These are phyloP conservation scores for Cosmopolites sordidus DNA, from an alignment of 2,888 invertebrate genomes.

Conservation along the genomic window DNA sequence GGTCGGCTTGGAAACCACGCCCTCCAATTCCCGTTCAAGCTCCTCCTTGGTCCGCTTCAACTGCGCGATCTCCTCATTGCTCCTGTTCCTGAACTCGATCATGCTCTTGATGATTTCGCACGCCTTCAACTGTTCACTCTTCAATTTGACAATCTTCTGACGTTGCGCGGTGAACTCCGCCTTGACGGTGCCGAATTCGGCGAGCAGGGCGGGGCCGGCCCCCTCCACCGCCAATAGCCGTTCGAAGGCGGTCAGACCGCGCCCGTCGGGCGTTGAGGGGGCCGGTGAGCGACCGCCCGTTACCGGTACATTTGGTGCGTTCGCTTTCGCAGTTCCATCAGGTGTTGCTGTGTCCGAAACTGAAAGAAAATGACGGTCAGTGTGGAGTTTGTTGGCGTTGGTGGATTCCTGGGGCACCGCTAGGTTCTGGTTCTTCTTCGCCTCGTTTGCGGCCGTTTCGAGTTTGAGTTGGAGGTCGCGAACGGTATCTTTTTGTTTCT, in stretches of 20 bases:
- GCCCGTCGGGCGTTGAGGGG: slow-evolving; percentile 25
- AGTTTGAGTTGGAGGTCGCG: slow-evolving; percentile 41
- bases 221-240: slow-evolving; percentile 14
- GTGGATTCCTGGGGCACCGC: slow-evolving; percentile 35
- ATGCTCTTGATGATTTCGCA: slow-evolving; percentile 47
- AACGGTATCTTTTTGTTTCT: slow-evolving; percentile 37
- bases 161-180: slow-evolving; percentile 32
- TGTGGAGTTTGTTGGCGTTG: slow-evolving; percentile 20
- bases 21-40: slow-evolving; percentile 30
- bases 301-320: slow-evolving; percentile 37
- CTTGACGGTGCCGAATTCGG: slow-evolving; percentile 28
- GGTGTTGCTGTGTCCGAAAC: slow-evolving; percentile 44
- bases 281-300: slow-evolving; percentile 7
- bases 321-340: slow-evolving; percentile 41
- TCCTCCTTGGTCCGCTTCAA: slow-evolving; percentile 36
- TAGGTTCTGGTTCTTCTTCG: slow-evolving; percentile 42
- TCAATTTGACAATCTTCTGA: slow-evolving; percentile 41
- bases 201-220: slow-evolving; percentile 26
- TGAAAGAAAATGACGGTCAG: slow-evolving; percentile 30
- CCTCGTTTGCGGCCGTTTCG: slow-evolving; percentile 39
- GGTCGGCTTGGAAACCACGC: slow-evolving; percentile 34
- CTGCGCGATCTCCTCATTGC: slow-evolving; percentile 40
- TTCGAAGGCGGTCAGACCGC: slow-evolving; percentile 18
- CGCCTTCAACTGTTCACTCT: slow-evolving; percentile 46
- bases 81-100: slow-evolving; percentile 41